Evolutionary conservation across 2,797 vertebrate genomes (phyloP), one percentile per base, ranked within the genome.

Genomic region (Tokudaia tokunoshimensis): DNA sequence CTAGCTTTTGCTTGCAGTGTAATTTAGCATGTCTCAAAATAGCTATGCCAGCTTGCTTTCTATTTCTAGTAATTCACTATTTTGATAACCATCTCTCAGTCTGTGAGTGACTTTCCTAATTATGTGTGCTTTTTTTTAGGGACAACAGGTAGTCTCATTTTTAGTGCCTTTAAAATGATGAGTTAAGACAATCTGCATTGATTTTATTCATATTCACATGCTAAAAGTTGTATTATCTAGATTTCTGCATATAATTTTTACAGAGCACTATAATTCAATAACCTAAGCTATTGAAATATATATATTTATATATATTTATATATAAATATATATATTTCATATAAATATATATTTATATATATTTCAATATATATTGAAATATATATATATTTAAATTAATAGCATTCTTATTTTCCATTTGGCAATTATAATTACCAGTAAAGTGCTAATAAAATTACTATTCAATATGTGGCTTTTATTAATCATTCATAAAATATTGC

Each of bases 401-500:
- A 78, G 24, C 37, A 76, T 87, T 65, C 24, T 89, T 31, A 94
- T 83, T 96, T 95, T 96, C 82, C 47, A 20, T 94, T 87, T 90
- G 15, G 15, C 29, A 55, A 91, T 89, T 41, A 75, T 79, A 65
- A 47, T 29, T 44, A 72, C 14, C 89, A 96, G 80, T 88, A 91
- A 85, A 81, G 94, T 85, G 17, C 9, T 81, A 91, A 50, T 67
- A 89, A 92, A 96, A 86, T 47, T 95, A 85, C 83, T 75, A 15
- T 50, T 91, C 50, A 65, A n/a, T 20, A 7, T 94, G 41, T 63
- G 37, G 4, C 72, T 75, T 94, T 97, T 92, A 84, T 82, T 76
- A 92, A 79, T 72, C 89, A 15, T 59, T 9, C 29, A 67, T 74
- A 41, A 65, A 96, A 85, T 81, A 22, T 70, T 93, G 50, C 24